Evolutionary conservation across 2,797 vertebrate genomes (phyloP), one percentile per base, ranked within the genome.

Genomic region (Melanitta fusca): DNA sequence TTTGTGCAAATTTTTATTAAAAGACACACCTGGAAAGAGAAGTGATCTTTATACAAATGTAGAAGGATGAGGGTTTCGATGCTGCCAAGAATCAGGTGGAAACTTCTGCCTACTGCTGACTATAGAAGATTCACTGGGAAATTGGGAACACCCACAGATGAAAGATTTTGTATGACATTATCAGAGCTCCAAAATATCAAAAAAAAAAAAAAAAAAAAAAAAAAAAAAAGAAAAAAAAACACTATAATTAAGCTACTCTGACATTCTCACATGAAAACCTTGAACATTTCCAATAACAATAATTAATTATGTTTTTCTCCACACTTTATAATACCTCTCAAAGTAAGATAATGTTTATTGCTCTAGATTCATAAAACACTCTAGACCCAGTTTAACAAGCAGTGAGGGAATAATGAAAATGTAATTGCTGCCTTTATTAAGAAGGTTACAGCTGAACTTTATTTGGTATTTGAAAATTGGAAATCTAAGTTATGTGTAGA

Each of bases 371-470:
- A 91, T 91, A 85, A 95, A 95, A 81, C 73, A 84, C 62, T 86
- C 75, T 30, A 80, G 80, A 83, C 10, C 56, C 6, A 64, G 75
- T 70, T 89, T 92, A 92, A 91, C 66, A 92, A 72, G 89, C 66
- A 66, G 58, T 75, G 41, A 94, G 87, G 66, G 85, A 96, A 95
- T 91, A 96, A 93, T 89, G 80, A 92, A 85, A 93, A 88, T 30
- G 58, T 88, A 94, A 95, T 89, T 91, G 80, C 71, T 78, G 77
- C 49, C 77, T 95, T 86, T 89, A 85, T 75, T 89, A 89, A 90
- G 30, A 38, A 82, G 79, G 84, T 61, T 91, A 92, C 45, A 45
- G 89, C 18, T 58, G 82, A 95, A 93, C 73, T 93, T 83, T 72
- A 72, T 72, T 70, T 75, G 62, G 73, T 51, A 89, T 89, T 88